Evolutionary conservation across 2,113 vertebrate species (phyloP), one percentile per base, ranked within the genome.

Genomic region (Pteronura brasiliensis): DNA sequence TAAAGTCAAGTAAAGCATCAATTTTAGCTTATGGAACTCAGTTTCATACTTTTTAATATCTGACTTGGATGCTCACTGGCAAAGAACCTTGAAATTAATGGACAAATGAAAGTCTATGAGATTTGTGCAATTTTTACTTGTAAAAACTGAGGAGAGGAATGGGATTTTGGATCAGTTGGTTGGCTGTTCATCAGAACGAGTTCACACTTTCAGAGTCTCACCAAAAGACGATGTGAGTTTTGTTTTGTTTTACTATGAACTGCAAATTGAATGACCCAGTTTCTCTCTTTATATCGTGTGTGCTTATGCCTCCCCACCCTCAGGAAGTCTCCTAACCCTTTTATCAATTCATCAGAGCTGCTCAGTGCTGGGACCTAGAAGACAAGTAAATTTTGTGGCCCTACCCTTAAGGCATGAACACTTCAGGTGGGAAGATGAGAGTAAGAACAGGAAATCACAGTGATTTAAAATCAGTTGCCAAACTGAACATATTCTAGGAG

Each of bases 121-220:
- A 57, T 65, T 65, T 69, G 23, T 76, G 12, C 47, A 95, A 36
- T 39, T 18, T 31, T 57, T 31, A 31, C 47, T 57, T 77, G 12
- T 25, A 69, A 85, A 80, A 85, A 69, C 0, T 85, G 36, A 90
- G 47, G 20, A 52, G 76, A 84, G 8, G 29, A 55, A 44, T 77
- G 11, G 57, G 44, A 84, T 27, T 52, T 36, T 36, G 9, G 29
- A 34, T 74, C 9, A 61, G n/a, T 34, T 14, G 65, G 20, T 74
- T 27, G 15, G 55, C 25, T 34, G 72, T 63, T 7, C 23, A 39
- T 21, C 9, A 63, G 77, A 72, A 82, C 42, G 44, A 83, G 55
- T 47, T 74, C 52, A 44, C 36, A 86, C 39, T 91, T 85, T 85
- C 59, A 44, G n/a, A 67, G 7, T 91, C 83, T 83, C 83, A 77